These are phyloP conservation scores for Horisme vitalbata DNA, from an alignment of 2,888 invertebrate species.

Conservation along the genomic window DNA sequence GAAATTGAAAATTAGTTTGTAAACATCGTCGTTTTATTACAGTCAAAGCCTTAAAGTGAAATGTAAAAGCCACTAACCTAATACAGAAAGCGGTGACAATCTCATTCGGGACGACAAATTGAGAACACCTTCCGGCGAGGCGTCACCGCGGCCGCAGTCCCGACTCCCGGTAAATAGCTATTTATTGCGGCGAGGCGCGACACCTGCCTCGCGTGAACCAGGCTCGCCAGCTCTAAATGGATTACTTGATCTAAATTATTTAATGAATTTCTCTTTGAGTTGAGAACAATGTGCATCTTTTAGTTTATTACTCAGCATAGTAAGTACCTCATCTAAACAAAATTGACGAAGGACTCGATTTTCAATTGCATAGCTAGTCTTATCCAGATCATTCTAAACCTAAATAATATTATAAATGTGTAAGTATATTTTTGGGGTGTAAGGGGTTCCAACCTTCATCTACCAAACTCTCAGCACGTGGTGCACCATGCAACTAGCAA, in stretches of 20 bases:
- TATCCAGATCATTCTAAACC: no score
- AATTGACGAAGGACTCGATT: no score
- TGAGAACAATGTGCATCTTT: no score
- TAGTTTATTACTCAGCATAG: no score
- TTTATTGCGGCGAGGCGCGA: conserved; percentile 70
- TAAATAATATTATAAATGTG: no score
- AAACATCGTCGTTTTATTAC: conserved; percentile 29
- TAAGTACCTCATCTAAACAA: no score
- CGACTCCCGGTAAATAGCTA: conserved; percentile 68
- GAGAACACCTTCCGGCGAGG: conserved; percentile 72
- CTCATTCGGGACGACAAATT: conserved; percentile 78
- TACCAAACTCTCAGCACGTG: no score
- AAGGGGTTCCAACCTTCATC: no score
- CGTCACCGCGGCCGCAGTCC: conserved; percentile 54
- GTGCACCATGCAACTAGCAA: no score
- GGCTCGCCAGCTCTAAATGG: conserved; percentile 40
- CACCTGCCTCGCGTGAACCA: conserved; percentile 62
- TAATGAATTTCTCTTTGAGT: conserved; percentile 1
- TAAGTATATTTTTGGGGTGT: no score
- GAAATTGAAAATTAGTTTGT: conserved; percentile 27
- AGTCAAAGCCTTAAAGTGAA: conserved; percentile 55
- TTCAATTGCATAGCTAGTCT: no score
- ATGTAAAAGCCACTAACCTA: conserved; percentile 76
- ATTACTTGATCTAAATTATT: conserved; percentile 22
- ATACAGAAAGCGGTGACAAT: conserved; percentile 76